Evolutionary conservation across 53 echinoderm and acorn worm genomes (phyloP).

Genomic region (Echinometra lucunter): DNA sequence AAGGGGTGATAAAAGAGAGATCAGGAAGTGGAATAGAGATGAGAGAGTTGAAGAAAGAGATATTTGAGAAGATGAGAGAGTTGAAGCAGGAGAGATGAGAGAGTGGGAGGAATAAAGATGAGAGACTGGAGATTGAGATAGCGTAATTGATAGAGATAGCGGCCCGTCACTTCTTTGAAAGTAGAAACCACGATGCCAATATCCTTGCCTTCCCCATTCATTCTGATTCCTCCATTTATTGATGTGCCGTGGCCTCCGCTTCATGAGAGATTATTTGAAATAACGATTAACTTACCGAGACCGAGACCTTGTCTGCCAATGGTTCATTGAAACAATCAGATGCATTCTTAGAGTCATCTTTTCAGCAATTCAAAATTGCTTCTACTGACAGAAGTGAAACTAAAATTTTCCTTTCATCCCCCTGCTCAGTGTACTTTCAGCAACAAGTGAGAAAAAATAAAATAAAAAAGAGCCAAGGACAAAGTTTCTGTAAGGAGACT

Average conservation of each 20-base stretch:
- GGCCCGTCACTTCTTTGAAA: slow-evolving; percentile 26
- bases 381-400: neutral
- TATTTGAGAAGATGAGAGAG: too few relatives aligned
- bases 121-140: slow-evolving; percentile 1
- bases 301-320: neutral
- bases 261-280: neutral
- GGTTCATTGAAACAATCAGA: neutral
- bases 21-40: neutral
- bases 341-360: neutral
- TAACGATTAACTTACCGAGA: too few relatives aligned
- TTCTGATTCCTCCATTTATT: neutral
- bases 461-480: neutral
- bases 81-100: neutral
- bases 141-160: slow-evolving; percentile 43
- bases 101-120: neutral
- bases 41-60: neutral
- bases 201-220: neutral
- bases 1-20: neutral
- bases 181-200: slow-evolving; percentile 7
- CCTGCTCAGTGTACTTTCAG: neutral
- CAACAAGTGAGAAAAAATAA: neutral
- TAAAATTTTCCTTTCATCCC: neutral
- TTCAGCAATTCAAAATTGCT: neutral
- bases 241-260: neutral
- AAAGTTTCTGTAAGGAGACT: neutral